Conservation (phyloP, 2,797 vertebrate species). For the Lutjanus campechanus region DNA sequence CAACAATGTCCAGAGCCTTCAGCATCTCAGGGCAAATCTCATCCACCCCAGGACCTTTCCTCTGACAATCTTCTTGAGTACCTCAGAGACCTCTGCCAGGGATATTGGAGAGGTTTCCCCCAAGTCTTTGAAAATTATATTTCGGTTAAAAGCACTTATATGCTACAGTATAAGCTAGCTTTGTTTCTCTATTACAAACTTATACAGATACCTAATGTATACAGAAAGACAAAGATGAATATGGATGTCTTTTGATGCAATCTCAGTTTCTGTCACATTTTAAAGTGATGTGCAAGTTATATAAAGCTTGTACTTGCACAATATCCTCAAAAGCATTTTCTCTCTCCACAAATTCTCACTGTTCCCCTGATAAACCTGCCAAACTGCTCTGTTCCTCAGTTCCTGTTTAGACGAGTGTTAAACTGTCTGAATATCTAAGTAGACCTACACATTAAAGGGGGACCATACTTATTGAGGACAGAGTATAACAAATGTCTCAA, state of each 20-base stretch:
- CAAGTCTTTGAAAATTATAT: background rate
- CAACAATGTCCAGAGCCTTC: too few species aligned
- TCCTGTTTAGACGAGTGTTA: slow-evolving; percentile 36
- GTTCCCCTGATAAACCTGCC: slow-evolving; percentile 11
- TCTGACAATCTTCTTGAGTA: too few species aligned
- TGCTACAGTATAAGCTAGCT: background rate
- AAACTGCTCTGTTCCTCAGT: slow-evolving; percentile 11
- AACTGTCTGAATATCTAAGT: slow-evolving; percentile 41
- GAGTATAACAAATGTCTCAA: slow-evolving; percentile 51
- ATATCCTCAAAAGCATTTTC: background rate
- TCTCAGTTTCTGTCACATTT: background rate
- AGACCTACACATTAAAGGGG: slow-evolving; percentile 11
- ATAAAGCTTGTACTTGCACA: slow-evolving; percentile 2
- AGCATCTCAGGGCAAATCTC: too few species aligned
- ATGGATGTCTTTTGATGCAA: background rate
- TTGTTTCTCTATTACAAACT: background rate
- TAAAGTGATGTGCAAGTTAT: background rate
- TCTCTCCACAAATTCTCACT: background rate
- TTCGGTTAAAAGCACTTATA: background rate
- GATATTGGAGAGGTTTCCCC: too few species aligned
- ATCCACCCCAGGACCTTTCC: too few species aligned
- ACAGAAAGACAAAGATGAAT: too few species aligned
- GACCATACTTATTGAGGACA: slow-evolving; percentile 10
- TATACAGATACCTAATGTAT: background rate
- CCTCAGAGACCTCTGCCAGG: too few species aligned